Conservation (phyloP, 2,797 vertebrate genomes). For the Sebastes umbrosus region DNA sequence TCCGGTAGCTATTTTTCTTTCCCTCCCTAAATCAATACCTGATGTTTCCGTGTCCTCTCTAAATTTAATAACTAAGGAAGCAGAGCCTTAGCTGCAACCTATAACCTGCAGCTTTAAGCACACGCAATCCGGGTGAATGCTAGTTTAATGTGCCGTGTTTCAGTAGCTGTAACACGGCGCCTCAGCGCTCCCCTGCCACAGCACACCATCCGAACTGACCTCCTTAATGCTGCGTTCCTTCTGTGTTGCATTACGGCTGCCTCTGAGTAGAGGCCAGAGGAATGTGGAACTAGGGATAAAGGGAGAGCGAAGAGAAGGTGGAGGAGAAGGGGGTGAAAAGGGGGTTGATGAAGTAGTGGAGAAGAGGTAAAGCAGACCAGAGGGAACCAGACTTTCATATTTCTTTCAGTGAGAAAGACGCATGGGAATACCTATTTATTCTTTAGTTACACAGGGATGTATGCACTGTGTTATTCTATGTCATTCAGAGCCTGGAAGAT, state of each 20-base stretch:
- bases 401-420: not conserved
- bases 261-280: slow-evolving; percentile 64
- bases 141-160: slow-evolving; percentile 31
- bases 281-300: slow-evolving; percentile 49
- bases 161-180: slow-evolving; percentile 35
- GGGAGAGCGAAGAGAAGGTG: slow-evolving; percentile 5
- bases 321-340: not conserved
- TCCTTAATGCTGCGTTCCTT: slow-evolving; percentile 36
- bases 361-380: slow-evolving; percentile 32
- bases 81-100: slow-evolving; percentile 12
- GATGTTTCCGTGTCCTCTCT: slow-evolving; percentile 36
- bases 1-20: slow-evolving; percentile 15
- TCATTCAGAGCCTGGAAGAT: not conserved
- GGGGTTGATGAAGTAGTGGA: slow-evolving; percentile 1
- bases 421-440: slow-evolving; percentile 10
- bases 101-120: slow-evolving; percentile 11
- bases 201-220: slow-evolving; percentile 36
- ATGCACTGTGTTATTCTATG: not conserved
- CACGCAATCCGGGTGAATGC: slow-evolving; percentile 3
- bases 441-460: not conserved
- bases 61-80: slow-evolving; percentile 37
- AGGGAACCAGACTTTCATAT: not conserved
- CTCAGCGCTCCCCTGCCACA: slow-evolving; percentile 24
- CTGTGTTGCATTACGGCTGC: slow-evolving; percentile 62
- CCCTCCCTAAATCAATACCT: slow-evolving; percentile 25